A percentile compares a stretch with the other conserved stretches of the same genome.
phyloP scores from a whole-genome alignment of 2,113 vertebrate genomes.

The Mohoua ochrocephala region DNA sequence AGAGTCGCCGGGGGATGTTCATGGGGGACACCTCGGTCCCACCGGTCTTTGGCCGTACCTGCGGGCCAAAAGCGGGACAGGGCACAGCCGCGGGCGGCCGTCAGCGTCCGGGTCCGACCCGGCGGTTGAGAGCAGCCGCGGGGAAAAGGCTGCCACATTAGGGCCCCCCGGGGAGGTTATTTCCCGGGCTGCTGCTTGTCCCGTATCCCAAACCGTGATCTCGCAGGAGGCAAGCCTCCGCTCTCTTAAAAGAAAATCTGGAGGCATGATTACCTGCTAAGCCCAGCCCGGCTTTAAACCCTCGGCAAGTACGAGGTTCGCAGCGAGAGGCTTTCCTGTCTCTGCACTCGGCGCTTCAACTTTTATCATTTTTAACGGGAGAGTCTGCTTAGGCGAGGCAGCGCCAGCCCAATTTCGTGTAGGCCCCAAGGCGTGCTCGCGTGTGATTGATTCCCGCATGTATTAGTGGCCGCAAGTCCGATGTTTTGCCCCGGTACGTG shows the following conservation, averaged over 20 bases:
- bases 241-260: not conserved
- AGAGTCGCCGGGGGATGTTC: not conserved
- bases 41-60: not conserved
- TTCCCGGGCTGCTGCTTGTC: not conserved
- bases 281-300: not conserved
- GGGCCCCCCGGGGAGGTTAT: too few species aligned
- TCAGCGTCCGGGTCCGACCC: too few species aligned
- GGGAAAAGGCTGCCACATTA: not conserved
- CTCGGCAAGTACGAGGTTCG: not conserved
- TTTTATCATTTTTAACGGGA: not conserved
- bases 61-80: not conserved
- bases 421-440: not conserved
- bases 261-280: not conserved
- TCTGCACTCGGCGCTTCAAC: not conserved
- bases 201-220: not conserved
- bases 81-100: too few species aligned
- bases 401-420: rapidly evolving
- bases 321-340: not conserved
- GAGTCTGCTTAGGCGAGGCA: not conserved
- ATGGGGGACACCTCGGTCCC: rapidly evolving
- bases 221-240: not conserved
- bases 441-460: not conserved
- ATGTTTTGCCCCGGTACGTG: not conserved
- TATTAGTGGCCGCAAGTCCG: not conserved
- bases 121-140: not conserved